Evolutionary conservation across 2,113 vertebrate species (phyloP).

Genomic region (Sturnira hondurensis): DNA sequence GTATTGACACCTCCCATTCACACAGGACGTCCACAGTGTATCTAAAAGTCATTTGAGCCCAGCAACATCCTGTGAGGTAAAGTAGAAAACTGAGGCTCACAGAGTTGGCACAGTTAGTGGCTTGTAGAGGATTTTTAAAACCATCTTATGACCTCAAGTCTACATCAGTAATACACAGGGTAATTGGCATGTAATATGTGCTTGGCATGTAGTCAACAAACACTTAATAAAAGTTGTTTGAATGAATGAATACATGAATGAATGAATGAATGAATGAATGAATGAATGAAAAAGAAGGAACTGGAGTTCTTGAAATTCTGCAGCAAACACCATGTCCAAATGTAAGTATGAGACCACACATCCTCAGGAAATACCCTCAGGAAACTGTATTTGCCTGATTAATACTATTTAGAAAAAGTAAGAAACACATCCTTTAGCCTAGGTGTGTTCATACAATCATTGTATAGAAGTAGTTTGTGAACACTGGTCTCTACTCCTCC

Average conservation of each 20-base stretch:
- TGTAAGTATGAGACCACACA: not conserved
- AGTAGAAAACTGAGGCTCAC: not conserved
- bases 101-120: not conserved
- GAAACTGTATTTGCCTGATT: not conserved
- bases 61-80: not conserved
- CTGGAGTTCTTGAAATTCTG: not conserved
- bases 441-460: not conserved
- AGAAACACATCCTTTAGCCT: not conserved
- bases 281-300: constrained; percentile 1
- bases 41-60: not conserved
- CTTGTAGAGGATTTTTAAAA: not conserved
- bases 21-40: not conserved
- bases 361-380: not conserved
- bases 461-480: not conserved
- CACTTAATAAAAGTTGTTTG: not conserved
- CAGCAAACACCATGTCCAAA: not conserved
- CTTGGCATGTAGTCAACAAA: not conserved
- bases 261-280: not conserved
- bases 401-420: not conserved
- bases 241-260: not conserved
- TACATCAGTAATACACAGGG: not conserved
- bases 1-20: not conserved
- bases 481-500: not conserved
- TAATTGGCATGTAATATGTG: not conserved
- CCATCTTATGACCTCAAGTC: not conserved